Evolutionary conservation across 2,888 invertebrate genomes (phyloP), one percentile per base, ranked within the genome.

Genomic region (Vannuccia rotundouncinata): DNA sequence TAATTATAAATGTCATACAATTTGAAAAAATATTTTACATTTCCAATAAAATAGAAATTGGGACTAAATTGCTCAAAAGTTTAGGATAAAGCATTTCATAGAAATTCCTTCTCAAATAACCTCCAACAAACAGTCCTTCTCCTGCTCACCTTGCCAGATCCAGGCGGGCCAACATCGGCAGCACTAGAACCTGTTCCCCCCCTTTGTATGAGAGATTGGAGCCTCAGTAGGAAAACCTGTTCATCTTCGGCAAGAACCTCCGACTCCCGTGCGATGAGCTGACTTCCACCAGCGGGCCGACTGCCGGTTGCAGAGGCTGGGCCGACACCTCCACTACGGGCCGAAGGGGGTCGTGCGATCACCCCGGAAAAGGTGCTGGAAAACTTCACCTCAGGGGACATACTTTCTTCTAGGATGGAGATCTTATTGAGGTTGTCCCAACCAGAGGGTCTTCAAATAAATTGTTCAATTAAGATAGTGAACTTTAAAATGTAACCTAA

Each of bases 371-470:
- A n/a, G n/a, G n/a, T n/a, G n/a, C n/a, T n/a, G 17, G 66, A 22
- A 27, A 2, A 22, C 10, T n/a, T 66, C 22, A n/a, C 25, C 84
- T 95, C 94, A 0, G 95, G 94, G 87, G 94, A 93, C 92, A 97
- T 92, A 88, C 95, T 96, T 89, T 98, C 98, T 88, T 95, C 93
- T 84, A 98, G 91, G 90, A 98, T 97, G 89, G 94, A 92, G 88
- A 98, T 95, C 91, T 98, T 98, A 90, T 97, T 97, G 90, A 95
- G 92, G 89, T 95, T 97, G 89, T 98, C 98, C 98, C 98, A 98
- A 82, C 97, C 98, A 83, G 95, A 92, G 82, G 98, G 98, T 89
- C 95, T 95, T n/a, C n/a, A n/a, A n/a, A n/a, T n/a, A n/a, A n/a
- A n/a, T n/a, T n/a, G n/a, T n/a, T n/a, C n/a, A n/a, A n/a, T n/a